Base-by-base conservation (phyloP, 2,797 vertebrate species). In the Sciurus carolinensis region DNA sequence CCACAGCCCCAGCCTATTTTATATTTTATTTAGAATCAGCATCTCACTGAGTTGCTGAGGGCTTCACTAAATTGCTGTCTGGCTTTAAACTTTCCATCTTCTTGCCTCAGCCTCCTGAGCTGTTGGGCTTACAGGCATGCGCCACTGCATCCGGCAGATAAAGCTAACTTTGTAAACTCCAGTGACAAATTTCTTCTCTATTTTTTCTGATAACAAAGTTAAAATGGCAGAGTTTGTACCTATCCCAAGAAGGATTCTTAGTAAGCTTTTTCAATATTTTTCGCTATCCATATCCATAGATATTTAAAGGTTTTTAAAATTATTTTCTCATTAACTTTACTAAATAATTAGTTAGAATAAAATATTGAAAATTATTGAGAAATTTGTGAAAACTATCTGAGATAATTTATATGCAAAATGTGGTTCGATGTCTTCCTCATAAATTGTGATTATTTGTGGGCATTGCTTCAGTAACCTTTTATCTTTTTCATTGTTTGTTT, bases 331-430 rank as follows among this genome's bases (percentile, higher is more conserved):
- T 73, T 77, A 82, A 76, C 28, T 93, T 73, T 62, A 10, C 71
- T 18, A 50, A n/a, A 62, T 54, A 52, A 89, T 54, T 54, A 42
- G 83, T 54, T 92, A 59, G 4, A 86, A 75, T 39, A 14, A 89
- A 92, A 72, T 4, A 33, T 71, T 90, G 17, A 75, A 80, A 67
- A 67, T 20, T 91, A 66, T 57, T 91, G 12, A 94, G 17, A 24
- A 39, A 57, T 17, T 91, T 79, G 9, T 73, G 26, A 44, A 79
- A 50, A 72, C 80, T 82, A 24, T 33, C 28, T 88, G 26, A 57
- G 36, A 83, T 69, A 91, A 88, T 79, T 84, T 85, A 62, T 14
- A 17, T 69, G 54, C 59, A 44, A 96, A 92, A 85, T 85, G 26
- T 64, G 2, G 2, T 42, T 81, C 10, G 12, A 75, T 62, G 1